Conservation (phyloP, 2,888 invertebrate species). For the Dryobotodes eremita region DNA sequence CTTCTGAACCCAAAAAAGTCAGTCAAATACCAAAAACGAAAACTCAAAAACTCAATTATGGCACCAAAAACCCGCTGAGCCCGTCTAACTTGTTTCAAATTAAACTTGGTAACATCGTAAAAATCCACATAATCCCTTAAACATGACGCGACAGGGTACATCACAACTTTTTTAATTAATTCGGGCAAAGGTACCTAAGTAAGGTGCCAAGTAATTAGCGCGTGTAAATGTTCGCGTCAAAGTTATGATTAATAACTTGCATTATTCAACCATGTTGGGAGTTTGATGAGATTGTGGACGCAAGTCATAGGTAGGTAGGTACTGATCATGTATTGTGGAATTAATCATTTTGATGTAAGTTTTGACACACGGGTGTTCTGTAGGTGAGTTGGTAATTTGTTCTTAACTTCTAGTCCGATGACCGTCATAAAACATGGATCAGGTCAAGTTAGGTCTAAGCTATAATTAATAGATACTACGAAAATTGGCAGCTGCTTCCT, state of each 20-base stretch:
- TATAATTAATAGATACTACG: background rate
- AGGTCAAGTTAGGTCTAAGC: background rate
- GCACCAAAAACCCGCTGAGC: constrained; percentile 43
- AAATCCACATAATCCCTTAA: constrained; percentile 52
- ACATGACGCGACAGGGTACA: constrained; percentile 46
- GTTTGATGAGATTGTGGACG: constrained; percentile 49
- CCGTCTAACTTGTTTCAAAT: constrained; percentile 51
- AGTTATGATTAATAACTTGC: constrained; percentile 71
- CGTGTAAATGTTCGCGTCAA: constrained; percentile 70
- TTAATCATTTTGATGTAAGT: constrained; percentile 59
- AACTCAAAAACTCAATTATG: constrained; percentile 57
- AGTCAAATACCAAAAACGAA: constrained; percentile 33
- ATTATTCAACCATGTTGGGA: constrained; percentile 66
- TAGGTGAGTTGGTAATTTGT: constrained; percentile 9
- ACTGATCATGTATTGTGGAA: constrained; percentile 49
- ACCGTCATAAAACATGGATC: background rate
- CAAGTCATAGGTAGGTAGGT: constrained; percentile 45
- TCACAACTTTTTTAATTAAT: constrained; percentile 78
- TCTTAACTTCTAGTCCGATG: background rate
- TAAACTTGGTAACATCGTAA: constrained; percentile 56
- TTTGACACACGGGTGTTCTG: constrained; percentile 34
- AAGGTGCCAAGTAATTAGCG: constrained; percentile 76
- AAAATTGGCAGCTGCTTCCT: background rate
- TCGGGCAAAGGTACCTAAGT: constrained; percentile 62
- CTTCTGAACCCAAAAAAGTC: constrained; percentile 19